These are phyloP conservation scores for Diaperis boleti DNA, from an alignment of 2,888 invertebrate genomes.

Conservation along the genomic window DNA sequence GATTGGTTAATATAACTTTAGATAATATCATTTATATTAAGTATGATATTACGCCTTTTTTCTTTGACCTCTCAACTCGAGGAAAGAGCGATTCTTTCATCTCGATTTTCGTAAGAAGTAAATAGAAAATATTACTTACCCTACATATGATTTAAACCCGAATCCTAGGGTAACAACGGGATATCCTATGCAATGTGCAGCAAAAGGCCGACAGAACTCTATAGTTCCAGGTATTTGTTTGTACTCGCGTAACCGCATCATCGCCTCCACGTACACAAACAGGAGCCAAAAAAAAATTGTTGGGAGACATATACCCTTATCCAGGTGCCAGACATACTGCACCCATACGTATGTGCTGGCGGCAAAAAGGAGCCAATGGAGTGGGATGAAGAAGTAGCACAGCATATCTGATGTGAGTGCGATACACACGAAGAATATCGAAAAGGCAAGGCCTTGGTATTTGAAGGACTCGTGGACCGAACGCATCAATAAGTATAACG, in stretches of 20 bases:
- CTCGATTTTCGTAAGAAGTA: too few relatives aligned
- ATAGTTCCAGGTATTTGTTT: constrained; percentile 87
- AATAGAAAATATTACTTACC: constrained; percentile 59
- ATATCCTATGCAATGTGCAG: constrained; percentile 83
- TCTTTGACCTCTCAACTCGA: too few relatives aligned
- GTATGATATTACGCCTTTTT: too few relatives aligned
- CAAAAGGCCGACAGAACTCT: constrained; percentile 94
- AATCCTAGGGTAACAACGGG: constrained; percentile 82
- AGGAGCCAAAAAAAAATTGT: constrained; percentile 94
- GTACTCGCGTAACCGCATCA: constrained; percentile 85
- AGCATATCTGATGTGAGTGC: constrained; percentile 98
- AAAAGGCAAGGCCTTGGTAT: constrained; percentile 98
- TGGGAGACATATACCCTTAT: constrained; percentile 90
- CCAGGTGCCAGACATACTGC: constrained; percentile 98
- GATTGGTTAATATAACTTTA: too few relatives aligned
- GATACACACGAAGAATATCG: constrained; percentile 97
- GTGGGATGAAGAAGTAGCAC: constrained; percentile 98
- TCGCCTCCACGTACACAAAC: constrained; percentile 95
- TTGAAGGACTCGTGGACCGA: constrained; percentile 97
- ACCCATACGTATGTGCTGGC: constrained; percentile 99
- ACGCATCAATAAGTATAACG: constrained; percentile 95
- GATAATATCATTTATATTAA: too few relatives aligned
- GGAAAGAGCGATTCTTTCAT: too few relatives aligned
- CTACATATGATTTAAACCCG: constrained; percentile 92
- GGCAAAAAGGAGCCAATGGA: constrained; percentile 97